Conservation (phyloP, 2,888 invertebrate species). For the Drosophila ustulata region DNA sequence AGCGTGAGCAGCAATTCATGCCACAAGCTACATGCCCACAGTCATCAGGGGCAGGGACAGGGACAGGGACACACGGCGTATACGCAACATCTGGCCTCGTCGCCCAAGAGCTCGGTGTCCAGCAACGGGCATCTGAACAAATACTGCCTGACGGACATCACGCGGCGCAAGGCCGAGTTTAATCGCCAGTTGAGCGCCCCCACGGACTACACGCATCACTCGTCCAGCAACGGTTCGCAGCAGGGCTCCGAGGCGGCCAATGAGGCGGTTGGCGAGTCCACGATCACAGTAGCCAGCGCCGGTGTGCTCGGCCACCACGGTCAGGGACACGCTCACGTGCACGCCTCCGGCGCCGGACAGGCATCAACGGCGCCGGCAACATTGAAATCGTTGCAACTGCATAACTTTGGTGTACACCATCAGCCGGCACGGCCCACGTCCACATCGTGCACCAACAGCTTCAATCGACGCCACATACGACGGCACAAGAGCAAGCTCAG, state of each 20-base stretch:
- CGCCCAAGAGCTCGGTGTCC: constrained; percentile 83
- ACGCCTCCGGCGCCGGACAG: constrained; percentile 35
- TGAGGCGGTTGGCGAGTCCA: constrained; percentile 80
- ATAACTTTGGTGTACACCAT: constrained; percentile 74
- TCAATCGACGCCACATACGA: constrained; percentile 84
- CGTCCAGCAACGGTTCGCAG: constrained; percentile 80
- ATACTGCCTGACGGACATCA: constrained; percentile 83
- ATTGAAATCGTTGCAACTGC: constrained; percentile 76
- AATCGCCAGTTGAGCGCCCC: constrained; percentile 85
- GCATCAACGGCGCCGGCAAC: constrained; percentile 71
- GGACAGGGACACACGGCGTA: constrained; percentile 45
- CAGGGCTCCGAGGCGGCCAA: constrained; percentile 77
- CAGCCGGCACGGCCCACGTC: constrained; percentile 83
- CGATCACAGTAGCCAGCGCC: constrained; percentile 82
- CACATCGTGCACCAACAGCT: constrained; percentile 84
- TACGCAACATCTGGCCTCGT: constrained; percentile 64
- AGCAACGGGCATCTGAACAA: constrained; percentile 84
- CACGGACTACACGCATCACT: constrained; percentile 82
- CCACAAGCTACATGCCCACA: constrained; percentile 74
- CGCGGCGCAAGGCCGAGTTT: constrained; percentile 84
- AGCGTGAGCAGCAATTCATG: constrained; percentile 80
- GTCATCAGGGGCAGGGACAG: constrained; percentile 55
- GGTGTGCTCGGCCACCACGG: constrained; percentile 58
- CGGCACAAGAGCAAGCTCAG: constrained; percentile 84
- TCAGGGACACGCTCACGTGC: constrained; percentile 25